Percentiles rank a stretch among this genome's conserved stretches.
phyloP scores from a whole-genome alignment of 2,888 invertebrate genomes.

The Drosophila niveifrons region DNA sequence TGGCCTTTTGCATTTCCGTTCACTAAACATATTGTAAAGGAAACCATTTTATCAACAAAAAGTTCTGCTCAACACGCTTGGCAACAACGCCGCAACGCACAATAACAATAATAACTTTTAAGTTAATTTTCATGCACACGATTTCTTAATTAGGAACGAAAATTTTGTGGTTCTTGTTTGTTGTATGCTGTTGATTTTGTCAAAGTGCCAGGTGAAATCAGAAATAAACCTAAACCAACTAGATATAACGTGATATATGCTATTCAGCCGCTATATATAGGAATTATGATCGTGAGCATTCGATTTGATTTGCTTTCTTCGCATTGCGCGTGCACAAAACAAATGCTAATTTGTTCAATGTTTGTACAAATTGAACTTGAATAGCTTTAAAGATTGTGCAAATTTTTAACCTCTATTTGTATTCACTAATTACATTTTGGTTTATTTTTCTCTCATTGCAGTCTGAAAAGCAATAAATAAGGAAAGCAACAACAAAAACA shows the following conservation, averaged over 20 bases:
- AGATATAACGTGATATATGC: conserved; percentile 34
- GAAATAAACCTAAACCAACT: conserved; percentile 53
- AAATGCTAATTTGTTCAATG: conserved; percentile 13
- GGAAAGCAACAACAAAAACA: conserved; percentile 29
- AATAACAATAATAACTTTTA: neutral
- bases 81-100: neutral
- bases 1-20: conserved; percentile 35
- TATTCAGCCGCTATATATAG: conserved; percentile 31
- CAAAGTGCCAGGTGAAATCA: conserved; percentile 66
- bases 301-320: conserved; percentile 42
- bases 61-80: conserved; percentile 1
- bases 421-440: neutral
- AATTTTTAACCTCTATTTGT: neutral
- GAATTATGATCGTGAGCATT: conserved; percentile 60
- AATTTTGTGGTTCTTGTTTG: conserved; percentile 5
- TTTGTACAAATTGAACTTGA: neutral
- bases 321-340: conserved; percentile 19
- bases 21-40: neutral
- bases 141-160: conserved; percentile 35
- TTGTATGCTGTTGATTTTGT: conserved; percentile 39
- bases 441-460: conserved; percentile 37
- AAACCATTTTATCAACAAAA: conserved; percentile 32
- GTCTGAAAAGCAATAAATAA: conserved; percentile 42
- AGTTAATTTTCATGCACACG: conserved; percentile 34
- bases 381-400: neutral